Evolutionary conservation across 1,140 invertebrate genomes (phyloP).

Genomic region (Bombus ignitus): DNA sequence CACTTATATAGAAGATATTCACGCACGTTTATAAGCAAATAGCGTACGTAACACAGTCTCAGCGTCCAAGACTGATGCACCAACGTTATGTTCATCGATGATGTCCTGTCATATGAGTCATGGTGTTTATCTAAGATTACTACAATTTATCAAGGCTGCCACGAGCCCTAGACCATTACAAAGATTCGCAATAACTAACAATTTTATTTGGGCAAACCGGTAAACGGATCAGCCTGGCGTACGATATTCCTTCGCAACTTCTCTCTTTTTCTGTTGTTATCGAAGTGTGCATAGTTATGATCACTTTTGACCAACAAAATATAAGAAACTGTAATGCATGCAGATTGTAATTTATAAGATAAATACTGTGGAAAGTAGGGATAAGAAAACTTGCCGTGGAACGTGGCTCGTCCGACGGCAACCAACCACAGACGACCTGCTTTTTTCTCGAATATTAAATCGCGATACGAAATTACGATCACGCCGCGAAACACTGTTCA

Average conservation of each 20-base stretch:
- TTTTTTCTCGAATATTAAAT: conserved; percentile 66
- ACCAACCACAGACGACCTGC: conserved; percentile 7
- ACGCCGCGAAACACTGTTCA: conserved; percentile 2
- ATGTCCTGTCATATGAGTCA: conserved; percentile 55
- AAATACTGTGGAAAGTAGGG: conserved; percentile 46
- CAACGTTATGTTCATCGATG: conserved; percentile 27
- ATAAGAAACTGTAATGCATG: neutral
- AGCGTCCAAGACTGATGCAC: neutral
- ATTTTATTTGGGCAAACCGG: conserved; percentile 24
- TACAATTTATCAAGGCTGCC: conserved; percentile 56
- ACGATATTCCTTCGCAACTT: neutral
- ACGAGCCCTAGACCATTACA: conserved; percentile 15
- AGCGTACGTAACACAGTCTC: conserved; percentile 6
- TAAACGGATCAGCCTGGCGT: neutral
- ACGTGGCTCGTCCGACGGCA: conserved; percentile 1
- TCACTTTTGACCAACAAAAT: conserved; percentile 1
- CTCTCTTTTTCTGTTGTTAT: neutral
- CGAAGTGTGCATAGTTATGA: neutral
- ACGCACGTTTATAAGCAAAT: neutral
- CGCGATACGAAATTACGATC: conserved; percentile 46
- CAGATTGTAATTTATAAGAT: conserved; percentile 52
- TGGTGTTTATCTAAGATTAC: conserved; percentile 56
- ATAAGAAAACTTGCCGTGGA: conserved; percentile 22
- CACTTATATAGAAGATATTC: neutral
- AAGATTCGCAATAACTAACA: conserved; percentile 8